These are phyloP conservation scores for Ephialtes manifestator DNA, from an alignment of 2,888 invertebrate species.

Conservation along the genomic window DNA sequence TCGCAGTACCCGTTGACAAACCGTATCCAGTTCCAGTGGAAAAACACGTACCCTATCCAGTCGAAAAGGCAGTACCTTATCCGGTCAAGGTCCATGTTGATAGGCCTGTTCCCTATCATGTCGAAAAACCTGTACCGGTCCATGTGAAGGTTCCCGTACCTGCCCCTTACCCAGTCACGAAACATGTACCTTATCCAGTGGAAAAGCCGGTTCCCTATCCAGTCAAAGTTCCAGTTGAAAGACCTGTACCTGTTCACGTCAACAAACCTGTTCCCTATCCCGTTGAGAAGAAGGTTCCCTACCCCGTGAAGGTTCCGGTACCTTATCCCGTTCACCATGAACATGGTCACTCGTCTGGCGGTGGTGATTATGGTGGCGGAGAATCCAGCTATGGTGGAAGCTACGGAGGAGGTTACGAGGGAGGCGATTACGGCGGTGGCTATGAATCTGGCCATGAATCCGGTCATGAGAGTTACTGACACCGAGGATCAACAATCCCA, in stretches of 20 bases:
- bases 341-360: conserved; percentile 68
- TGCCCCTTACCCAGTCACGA: conserved; percentile 81
- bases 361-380: conserved; percentile 66
- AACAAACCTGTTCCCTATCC: conserved; percentile 81
- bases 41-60: conserved; percentile 89
- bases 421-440: conserved; percentile 56
- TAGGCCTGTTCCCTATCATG: conserved; percentile 91
- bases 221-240: conserved; percentile 88
- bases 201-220: conserved; percentile 90
- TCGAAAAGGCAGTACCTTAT: conserved; percentile 87
- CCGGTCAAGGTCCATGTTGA: conserved; percentile 85
- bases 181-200: conserved; percentile 81
- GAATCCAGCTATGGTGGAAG: conserved; percentile 53
- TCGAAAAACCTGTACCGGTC: conserved; percentile 93
- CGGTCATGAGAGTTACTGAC: conserved; percentile 67
- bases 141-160: conserved; percentile 88
- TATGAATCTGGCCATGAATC: conserved; percentile 73
- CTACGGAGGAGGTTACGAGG: conserved; percentile 56
- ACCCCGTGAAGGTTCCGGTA: conserved; percentile 90
- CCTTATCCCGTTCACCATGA: conserved; percentile 88
- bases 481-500: conserved; percentile 7
- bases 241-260: conserved; percentile 82
- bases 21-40: conserved; percentile 91
- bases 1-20: conserved; percentile 90
- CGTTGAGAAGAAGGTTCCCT: conserved; percentile 88